Evolutionary conservation across 2,888 invertebrate genomes (phyloP).

Genomic region (Tanypteryx hageni): DNA sequence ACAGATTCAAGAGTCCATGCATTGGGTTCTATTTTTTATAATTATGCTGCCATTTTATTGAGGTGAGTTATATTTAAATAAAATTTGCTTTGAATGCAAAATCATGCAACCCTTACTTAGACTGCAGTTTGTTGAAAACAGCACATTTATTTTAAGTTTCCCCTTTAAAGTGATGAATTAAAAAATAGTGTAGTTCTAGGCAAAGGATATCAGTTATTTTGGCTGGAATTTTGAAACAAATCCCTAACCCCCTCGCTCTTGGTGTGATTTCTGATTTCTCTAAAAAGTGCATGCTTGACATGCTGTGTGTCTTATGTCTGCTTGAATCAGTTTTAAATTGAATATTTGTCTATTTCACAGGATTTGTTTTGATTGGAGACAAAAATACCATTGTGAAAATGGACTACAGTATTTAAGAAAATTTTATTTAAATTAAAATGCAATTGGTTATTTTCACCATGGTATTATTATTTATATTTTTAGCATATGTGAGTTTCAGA

Average conservation of each 20-base stretch:
- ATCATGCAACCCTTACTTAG: conserved; percentile 48
- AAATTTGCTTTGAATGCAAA: conserved; percentile 56
- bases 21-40: not conserved
- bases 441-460: conserved; percentile 65
- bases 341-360: conserved; percentile 16
- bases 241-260: conserved; percentile 31
- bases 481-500: conserved; percentile 66
- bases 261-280: conserved; percentile 42
- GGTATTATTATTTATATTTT: conserved; percentile 66
- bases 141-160: conserved; percentile 36
- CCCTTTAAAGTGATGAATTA: not conserved
- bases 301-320: conserved; percentile 44
- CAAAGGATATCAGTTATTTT: conserved; percentile 33
- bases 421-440: conserved; percentile 67
- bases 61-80: conserved; percentile 35
- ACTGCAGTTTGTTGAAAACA: conserved; percentile 34
- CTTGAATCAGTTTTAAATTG: conserved; percentile 47
- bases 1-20: not conserved
- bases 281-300: conserved; percentile 40
- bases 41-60: conserved; percentile 2
- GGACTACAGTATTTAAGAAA: not conserved
- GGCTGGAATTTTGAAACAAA: conserved; percentile 16
- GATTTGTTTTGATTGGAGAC: conserved; percentile 23
- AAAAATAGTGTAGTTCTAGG: conserved; percentile 18
- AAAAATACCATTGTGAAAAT: not conserved